These are phyloP conservation scores for Diachasmimorpha longicaudata DNA, from an alignment of 1,140 invertebrate species.

Conservation along the genomic window DNA sequence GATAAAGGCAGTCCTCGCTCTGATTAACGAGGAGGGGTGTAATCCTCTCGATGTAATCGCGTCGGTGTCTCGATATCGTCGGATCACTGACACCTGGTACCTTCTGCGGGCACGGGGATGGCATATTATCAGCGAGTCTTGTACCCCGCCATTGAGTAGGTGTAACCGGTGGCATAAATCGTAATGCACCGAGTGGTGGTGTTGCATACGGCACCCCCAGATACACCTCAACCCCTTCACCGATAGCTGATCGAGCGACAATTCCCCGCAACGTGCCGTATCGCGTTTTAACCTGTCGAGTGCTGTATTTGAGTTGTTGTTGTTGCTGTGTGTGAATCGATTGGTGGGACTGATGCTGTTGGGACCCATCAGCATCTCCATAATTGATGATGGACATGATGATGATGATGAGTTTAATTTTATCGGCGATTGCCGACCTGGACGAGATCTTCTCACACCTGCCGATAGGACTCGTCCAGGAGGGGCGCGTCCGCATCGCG, in stretches of 20 bases:
- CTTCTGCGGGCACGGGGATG: constrained; percentile 89
- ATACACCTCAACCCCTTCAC: constrained; percentile 83
- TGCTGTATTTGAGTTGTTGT: constrained; percentile 70
- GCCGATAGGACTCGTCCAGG: constrained; percentile 38
- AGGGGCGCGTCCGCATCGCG: constrained; percentile 60
- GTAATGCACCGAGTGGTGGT: constrained; percentile 75
- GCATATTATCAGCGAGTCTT: constrained; percentile 79
- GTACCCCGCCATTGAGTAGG: constrained; percentile 85
- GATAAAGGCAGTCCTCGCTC: constrained; percentile 96
- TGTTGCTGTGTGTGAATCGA: not conserved
- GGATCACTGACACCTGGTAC: constrained; percentile 77
- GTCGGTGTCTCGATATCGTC: constrained; percentile 76
- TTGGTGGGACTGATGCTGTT: not conserved
- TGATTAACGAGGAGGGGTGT: constrained; percentile 85
- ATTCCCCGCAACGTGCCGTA: constrained; percentile 87
- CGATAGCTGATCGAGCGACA: constrained; percentile 76
- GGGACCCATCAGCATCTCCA: not conserved
- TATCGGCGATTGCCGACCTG: not conserved
- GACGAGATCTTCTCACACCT: constrained; percentile 39
- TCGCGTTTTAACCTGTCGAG: constrained; percentile 82
- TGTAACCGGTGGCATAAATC: constrained; percentile 94
- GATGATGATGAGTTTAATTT: not conserved
- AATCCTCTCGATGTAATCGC: constrained; percentile 82
- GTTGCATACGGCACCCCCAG: constrained; percentile 93
- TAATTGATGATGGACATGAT: not conserved